Conservation (phyloP, 1,140 invertebrate species). For the Phenacoccus solenopsis region DNA sequence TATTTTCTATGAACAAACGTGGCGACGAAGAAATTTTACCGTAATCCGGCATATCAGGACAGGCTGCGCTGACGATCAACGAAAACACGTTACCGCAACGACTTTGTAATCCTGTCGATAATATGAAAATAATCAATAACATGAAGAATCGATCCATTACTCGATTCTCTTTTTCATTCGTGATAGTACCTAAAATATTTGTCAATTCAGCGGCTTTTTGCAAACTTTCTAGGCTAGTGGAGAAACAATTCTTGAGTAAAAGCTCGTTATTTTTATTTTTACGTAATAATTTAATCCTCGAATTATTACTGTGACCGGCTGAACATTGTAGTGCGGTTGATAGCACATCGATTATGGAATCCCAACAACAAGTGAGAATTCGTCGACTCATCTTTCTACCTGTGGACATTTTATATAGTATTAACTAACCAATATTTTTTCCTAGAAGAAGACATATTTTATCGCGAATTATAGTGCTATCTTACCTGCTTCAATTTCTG, state of each 20-base stretch:
- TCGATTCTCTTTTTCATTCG: background rate
- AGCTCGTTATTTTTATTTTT: conserved; percentile 43
- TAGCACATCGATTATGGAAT: conserved; percentile 74
- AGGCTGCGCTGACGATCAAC: conserved; percentile 61
- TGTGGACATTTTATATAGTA: no score
- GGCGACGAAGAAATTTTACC: background rate
- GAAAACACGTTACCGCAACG: conserved; percentile 69
- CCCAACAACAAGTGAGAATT: conserved; percentile 83
- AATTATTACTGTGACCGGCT: conserved; percentile 1
- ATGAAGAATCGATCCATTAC: background rate
- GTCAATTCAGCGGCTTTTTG: conserved; percentile 51
- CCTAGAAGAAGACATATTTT: background rate
- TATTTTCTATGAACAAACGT: conserved; percentile 11
- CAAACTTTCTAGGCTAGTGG: conserved; percentile 70
- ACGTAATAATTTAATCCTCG: conserved; percentile 31
- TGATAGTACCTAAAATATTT: conserved; percentile 46
- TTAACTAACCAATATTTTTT: no score
- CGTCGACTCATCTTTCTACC: conserved; percentile 38
- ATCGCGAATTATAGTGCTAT: no score
- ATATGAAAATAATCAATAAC: background rate
- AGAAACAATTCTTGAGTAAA: conserved; percentile 60
- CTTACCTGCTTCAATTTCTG: conserved; percentile 54
- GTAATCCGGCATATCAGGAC: conserved; percentile 36
- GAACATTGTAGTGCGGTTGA: conserved; percentile 50
- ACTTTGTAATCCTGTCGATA: conserved; percentile 54